Conservation (phyloP, 2,888 invertebrate species). For the Magallana nippona region DNA sequence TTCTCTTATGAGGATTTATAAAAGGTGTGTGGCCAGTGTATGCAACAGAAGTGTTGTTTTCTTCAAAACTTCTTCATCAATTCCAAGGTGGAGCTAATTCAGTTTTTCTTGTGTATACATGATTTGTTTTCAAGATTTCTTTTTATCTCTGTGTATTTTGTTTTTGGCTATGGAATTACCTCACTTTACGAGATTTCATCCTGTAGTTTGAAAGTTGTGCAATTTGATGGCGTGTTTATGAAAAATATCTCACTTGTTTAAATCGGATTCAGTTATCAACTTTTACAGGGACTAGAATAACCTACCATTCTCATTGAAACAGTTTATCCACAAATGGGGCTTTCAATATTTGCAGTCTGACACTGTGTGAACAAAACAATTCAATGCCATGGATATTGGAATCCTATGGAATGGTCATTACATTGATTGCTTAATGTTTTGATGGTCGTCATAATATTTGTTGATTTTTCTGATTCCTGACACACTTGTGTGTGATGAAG, state of each 20-base stretch:
- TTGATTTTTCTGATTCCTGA: conserved; percentile 28
- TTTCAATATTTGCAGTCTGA: neutral
- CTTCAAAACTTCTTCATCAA: conserved; percentile 12
- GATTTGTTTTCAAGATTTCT: neutral
- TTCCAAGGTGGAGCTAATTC: conserved; percentile 5
- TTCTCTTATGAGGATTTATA: neutral
- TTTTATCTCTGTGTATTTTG: neutral
- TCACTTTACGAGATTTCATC: neutral
- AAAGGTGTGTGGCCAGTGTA: conserved; percentile 15
- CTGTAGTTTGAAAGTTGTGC: conserved; percentile 2
- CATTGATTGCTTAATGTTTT: conserved; percentile 31
- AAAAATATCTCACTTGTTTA: neutral
- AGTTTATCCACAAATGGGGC: neutral
- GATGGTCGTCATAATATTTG: conserved; percentile 25
- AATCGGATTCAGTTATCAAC: neutral
- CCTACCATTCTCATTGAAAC: neutral
- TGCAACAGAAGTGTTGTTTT: conserved; percentile 3
- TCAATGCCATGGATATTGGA: conserved; percentile 4
- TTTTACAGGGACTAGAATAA: neutral
- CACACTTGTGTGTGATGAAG: conserved; percentile 14
- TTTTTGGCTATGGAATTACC: too few relatives aligned
- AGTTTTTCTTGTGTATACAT: conserved; percentile 15
- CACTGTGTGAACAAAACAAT: neutral
- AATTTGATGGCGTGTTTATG: neutral
- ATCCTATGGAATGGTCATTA: conserved; percentile 8